Percentiles rank a stretch among this genome's conserved stretches.
Conservation (phyloP, 2,888 invertebrate genomes). For the Hirtodrosophila cameraria region DNA sequence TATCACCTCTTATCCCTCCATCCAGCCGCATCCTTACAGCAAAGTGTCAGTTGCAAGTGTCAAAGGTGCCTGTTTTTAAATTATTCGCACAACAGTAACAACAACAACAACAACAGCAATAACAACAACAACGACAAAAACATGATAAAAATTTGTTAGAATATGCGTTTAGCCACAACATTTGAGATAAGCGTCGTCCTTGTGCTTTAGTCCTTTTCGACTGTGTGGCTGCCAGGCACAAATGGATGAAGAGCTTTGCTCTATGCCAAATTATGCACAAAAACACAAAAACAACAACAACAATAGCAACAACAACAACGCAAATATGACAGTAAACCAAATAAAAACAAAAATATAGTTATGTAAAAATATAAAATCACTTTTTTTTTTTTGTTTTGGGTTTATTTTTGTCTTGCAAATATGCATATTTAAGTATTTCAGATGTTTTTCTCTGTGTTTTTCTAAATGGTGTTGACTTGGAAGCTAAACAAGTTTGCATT, state of each 20-base stretch:
- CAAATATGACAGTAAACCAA: conserved; percentile 15
- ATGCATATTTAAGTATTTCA: conserved; percentile 46
- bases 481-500: conserved; percentile 21
- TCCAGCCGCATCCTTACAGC: conserved; percentile 1
- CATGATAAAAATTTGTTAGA: conserved; percentile 69
- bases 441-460: conserved; percentile 3
- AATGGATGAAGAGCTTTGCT: conserved; percentile 20
- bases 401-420: conserved; percentile 22
- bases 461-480: conserved; percentile 37
- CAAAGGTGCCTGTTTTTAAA: conserved; percentile 78
- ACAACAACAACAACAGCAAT: conserved; percentile 24
- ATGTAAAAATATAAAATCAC: conserved; percentile 39
- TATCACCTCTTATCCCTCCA: conserved; percentile 51
- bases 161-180: conserved; percentile 72
- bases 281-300: conserved; percentile 55
- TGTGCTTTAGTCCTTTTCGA: conserved; percentile 8
- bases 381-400: conserved; percentile 22
- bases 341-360: conserved; percentile 24
- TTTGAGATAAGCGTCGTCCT: conserved; percentile 62
- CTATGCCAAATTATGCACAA: conserved; percentile 70
- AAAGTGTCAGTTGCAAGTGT: conserved; percentile 79
- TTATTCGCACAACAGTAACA: conserved; percentile 60
- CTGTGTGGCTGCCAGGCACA: conserved; percentile 9
- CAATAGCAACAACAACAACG: conserved; percentile 48
- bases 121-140: conserved; percentile 35